Conservation (phyloP, 2,113 vertebrate genomes). For the Nyctibius bracteatus region DNA sequence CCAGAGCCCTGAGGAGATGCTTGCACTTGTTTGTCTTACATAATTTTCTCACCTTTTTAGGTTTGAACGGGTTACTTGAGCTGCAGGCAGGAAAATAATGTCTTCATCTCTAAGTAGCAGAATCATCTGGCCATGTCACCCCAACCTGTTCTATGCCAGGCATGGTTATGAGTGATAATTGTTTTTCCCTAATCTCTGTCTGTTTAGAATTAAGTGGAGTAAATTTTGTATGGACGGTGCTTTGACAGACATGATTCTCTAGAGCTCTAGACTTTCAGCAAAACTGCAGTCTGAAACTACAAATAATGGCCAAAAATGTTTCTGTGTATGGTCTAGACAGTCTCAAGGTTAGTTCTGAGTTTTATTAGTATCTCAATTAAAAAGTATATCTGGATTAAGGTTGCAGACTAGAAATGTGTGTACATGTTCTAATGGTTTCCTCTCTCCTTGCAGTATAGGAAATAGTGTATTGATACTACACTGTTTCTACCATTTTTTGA, state of each 20-base stretch:
- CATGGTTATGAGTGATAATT: neutral
- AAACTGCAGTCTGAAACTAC: neutral
- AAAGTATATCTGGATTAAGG: neutral
- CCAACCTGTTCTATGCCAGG: neutral
- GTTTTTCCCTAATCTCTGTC: neutral
- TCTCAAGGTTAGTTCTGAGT: neutral
- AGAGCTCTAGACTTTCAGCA: neutral
- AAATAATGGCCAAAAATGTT: neutral
- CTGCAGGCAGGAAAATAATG: neutral
- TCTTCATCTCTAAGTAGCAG: neutral
- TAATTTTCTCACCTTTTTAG: neutral
- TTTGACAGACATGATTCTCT: neutral
- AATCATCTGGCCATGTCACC: neutral
- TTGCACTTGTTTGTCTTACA: neutral
- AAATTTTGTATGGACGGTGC: neutral
- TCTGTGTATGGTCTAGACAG: neutral
- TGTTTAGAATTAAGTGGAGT: slow-evolving; percentile 1
- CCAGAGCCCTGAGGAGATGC: neutral
- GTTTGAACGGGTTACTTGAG: neutral
- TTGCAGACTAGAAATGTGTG: neutral
- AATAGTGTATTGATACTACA: neutral
- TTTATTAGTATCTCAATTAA: neutral
- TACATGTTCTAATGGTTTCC: neutral
- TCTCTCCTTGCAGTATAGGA: neutral
- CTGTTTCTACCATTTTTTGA: neutral